Evolutionary conservation across 2,113 vertebrate species (phyloP), one percentile per base, ranked within the genome.

Genomic region (Mesocricetus auratus): DNA sequence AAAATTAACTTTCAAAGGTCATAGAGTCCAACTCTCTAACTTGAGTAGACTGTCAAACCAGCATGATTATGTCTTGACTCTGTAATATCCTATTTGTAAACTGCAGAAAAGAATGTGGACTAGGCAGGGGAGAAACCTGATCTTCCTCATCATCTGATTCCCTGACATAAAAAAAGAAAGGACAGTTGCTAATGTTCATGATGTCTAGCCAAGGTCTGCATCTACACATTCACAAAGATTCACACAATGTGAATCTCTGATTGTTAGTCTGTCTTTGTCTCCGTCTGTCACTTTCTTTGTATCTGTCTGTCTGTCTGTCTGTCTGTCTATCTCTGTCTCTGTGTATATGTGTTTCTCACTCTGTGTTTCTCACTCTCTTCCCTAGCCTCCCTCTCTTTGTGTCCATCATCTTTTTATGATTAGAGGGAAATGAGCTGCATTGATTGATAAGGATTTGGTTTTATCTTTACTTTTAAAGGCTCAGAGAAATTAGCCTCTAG

Each of bases 1-100:
- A 95, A 97, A 98, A 97, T 94, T 97, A 93, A 97, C 97, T 96
- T 98, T 96, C 82, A 96, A 91, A 97, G 97, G 97, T 97, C 95
- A 93, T 58, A 58, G 69, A 91, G 90, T 94, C 82, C 42, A 89
- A 89, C 62, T 77, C 53, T 75, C 12, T 89, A 90, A 92, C 64
- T 95, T 95, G 90, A 19, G 82, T 66, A 89, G 86, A 92, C 24
- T 95, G 86, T 94, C 96, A 96, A 97, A 81, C 12, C 16, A 77
- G 86, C 88, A 64, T 85, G 56, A 86, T 9, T 92, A 71, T 73
- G 53, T 47, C 89, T 60, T 94, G 33, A 75, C 82, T 69, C 85
- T 93, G 91, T 89, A 31, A 78, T 16, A 95, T 78, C 45, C 53
- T 53, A 42, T 82, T 75, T 71, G 50, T 92, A 94, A 94, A 96